Evolutionary conservation across 2,888 invertebrate species (phyloP).

Genomic region (Drosophila neoperkinsi): DNA sequence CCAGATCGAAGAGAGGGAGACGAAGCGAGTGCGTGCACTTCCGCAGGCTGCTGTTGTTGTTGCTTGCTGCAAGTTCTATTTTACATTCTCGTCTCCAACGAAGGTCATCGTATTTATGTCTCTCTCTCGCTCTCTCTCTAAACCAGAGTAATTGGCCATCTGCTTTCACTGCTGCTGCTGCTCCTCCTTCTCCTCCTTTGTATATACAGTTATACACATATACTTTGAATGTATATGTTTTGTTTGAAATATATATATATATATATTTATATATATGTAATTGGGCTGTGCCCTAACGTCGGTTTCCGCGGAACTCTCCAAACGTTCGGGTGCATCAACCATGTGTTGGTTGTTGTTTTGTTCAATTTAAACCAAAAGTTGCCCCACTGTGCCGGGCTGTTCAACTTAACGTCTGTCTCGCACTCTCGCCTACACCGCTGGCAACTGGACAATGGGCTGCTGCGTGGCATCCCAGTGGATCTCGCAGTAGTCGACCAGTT

Average conservation of each 20-base stretch:
- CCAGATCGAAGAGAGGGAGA: conserved; percentile 48
- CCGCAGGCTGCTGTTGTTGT: conserved; percentile 59
- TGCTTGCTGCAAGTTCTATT: conserved; percentile 52
- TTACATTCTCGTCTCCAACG: conserved; percentile 55
- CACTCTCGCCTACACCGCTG: conserved; percentile 86
- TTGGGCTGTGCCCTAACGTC: conserved; percentile 59
- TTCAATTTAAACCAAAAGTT: conserved; percentile 52
- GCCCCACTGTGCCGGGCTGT: conserved; percentile 70
- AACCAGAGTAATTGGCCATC: conserved; percentile 36
- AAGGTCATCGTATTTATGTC: conserved; percentile 57
- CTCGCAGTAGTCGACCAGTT: conserved; percentile 89
- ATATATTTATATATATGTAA: conserved; percentile 32
- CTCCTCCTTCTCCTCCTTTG: conserved; percentile 20
- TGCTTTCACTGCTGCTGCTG: conserved; percentile 25
- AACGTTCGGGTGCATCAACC: conserved; percentile 75
- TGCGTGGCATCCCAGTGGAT: conserved; percentile 88
- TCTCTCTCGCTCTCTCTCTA: conserved; percentile 3
- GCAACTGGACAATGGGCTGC: conserved; percentile 89
- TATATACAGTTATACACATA: conserved; percentile 53
- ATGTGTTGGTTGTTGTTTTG: conserved; percentile 46
- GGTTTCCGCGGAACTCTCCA: conserved; percentile 77
- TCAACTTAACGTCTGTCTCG: conserved; percentile 51
- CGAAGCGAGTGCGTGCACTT: conserved; percentile 51
- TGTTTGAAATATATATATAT: conserved; percentile 31
- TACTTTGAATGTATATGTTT: conserved; percentile 26